These are phyloP conservation scores for Clarias platycephalus DNA, from an alignment of 2,797 vertebrate genomes.

Conservation along the genomic window DNA sequence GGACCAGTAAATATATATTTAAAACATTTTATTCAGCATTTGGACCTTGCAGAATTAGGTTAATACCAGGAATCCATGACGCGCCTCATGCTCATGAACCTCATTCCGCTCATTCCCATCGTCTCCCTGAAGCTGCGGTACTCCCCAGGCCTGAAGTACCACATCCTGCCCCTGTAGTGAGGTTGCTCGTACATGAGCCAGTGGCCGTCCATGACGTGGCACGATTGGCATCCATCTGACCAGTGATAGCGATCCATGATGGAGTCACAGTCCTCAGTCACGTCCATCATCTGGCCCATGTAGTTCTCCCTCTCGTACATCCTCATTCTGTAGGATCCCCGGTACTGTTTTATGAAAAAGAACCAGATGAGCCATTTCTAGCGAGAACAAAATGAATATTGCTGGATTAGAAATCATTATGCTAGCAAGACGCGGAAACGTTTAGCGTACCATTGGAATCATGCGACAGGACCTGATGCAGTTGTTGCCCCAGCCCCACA, in stretches of 20 bases:
- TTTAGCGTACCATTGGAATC: conserved; percentile 42
- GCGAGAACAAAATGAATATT: neutral
- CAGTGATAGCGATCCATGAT: conserved; percentile 43
- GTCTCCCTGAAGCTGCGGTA: conserved; percentile 8
- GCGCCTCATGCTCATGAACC: conserved; percentile 20
- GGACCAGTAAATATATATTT: neutral
- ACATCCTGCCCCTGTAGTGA: neutral
- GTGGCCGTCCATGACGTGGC: conserved; percentile 35
- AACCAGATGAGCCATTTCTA: neutral
- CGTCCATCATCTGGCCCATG: conserved; percentile 44
- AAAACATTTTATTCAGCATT: conserved; percentile 6
- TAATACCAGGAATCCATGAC: conserved; percentile 9
- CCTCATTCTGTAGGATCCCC: conserved; percentile 38
- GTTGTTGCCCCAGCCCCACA: conserved; percentile 47
- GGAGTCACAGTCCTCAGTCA: conserved; percentile 49
- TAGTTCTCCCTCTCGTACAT: conserved; percentile 41
- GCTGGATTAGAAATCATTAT: neutral
- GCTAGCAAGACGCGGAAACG: neutral
- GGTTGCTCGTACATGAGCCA: conserved; percentile 21
- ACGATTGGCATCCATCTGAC: conserved; percentile 40
- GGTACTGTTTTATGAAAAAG: conserved; percentile 17
- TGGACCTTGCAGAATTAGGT: neutral
- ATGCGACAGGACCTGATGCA: conserved; percentile 25
- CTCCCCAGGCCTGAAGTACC: conserved; percentile 17
- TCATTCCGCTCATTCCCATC: neutral